Percentiles rank a stretch among this genome's conserved stretches.
Evolutionary conservation across 2,113 vertebrate species (phyloP).

Genomic region (Urocolius indicus): DNA sequence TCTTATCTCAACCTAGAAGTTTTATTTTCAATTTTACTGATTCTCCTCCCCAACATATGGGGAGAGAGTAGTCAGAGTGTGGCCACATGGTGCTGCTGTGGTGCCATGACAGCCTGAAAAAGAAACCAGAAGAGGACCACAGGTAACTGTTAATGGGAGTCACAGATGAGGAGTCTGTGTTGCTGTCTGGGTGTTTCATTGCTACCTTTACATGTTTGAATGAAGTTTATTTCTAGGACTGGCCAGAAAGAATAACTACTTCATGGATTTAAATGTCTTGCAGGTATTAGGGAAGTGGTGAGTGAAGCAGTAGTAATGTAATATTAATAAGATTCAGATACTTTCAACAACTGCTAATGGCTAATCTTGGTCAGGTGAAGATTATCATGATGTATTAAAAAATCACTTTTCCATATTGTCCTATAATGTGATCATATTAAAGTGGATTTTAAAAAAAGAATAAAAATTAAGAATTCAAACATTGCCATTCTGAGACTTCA

Average conservation of each 20-base stretch:
- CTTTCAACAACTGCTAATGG: neutral
- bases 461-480: neutral
- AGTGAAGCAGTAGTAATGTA: neutral
- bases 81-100: no score
- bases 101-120: no score
- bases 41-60: no score
- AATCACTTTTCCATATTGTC: neutral
- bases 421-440: neutral
- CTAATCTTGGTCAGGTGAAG: neutral
- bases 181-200: neutral
- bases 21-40: no score
- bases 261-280: neutral
- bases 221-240: neutral
- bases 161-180: neutral
- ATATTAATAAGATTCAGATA: neutral
- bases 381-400: accelerated
- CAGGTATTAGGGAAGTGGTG: neutral
- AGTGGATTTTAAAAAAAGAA: neutral
- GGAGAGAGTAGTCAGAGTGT: no score
- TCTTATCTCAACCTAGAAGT: no score
- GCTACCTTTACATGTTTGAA: neutral
- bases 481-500: neutral
- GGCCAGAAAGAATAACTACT: neutral
- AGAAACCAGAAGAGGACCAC: neutral
- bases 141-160: neutral